Evolutionary conservation across 1,140 invertebrate genomes (phyloP).

Genomic region (Bombus waltoni): DNA sequence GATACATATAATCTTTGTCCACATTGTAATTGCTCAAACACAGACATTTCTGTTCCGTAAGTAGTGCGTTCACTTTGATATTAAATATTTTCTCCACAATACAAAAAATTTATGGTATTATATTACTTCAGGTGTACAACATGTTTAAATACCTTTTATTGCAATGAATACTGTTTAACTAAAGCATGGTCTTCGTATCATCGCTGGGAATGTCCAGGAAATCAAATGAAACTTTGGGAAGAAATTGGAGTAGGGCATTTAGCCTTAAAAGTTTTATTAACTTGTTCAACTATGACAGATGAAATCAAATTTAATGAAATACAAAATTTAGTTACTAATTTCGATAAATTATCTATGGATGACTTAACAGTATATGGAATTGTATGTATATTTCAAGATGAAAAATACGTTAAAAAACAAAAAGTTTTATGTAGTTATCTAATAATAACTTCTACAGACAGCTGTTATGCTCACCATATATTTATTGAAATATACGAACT

Average conservation of each 20-base stretch:
- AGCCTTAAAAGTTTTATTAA: conserved; percentile 86
- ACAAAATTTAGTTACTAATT: conserved; percentile 79
- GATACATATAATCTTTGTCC: conserved; percentile 79
- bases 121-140: conserved; percentile 83
- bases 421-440: conserved; percentile 55
- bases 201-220: conserved; percentile 88
- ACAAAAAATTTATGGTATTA: not conserved
- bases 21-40: conserved; percentile 83
- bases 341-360: conserved; percentile 77
- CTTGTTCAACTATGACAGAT: conserved; percentile 76
- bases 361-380: conserved; percentile 81
- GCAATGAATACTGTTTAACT: conserved; percentile 85
- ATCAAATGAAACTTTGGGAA: conserved; percentile 85
- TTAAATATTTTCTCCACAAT: not conserved
- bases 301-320: conserved; percentile 75
- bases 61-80: conserved; percentile 55
- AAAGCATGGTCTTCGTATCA: conserved; percentile 86
- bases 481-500: conserved; percentile 83
- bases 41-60: conserved; percentile 82
- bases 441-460: conserved; percentile 81
- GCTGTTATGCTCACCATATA: conserved; percentile 84
- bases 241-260: conserved; percentile 91
- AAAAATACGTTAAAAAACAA: not conserved
- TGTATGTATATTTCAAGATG: conserved; percentile 72
- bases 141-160: conserved; percentile 87